These are phyloP conservation scores for Thymelicus acteon DNA, from an alignment of 2,888 invertebrate species.

Conservation along the genomic window DNA sequence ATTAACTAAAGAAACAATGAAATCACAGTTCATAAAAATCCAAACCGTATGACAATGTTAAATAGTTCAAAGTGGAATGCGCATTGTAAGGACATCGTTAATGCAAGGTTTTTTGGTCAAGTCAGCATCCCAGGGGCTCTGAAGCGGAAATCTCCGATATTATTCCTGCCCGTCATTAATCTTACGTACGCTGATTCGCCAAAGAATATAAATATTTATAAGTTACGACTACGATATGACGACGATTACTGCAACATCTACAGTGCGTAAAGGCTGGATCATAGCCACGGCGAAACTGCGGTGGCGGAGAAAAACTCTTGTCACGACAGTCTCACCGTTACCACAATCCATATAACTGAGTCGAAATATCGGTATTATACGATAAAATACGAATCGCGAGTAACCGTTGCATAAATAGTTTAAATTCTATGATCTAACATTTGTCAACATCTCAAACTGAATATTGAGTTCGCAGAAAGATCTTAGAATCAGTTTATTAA, in stretches of 20 bases:
- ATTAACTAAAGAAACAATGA: background rate
- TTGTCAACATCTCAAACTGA: too few relatives aligned
- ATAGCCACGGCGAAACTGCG: too few relatives aligned
- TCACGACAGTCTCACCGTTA: too few relatives aligned
- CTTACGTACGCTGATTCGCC: conserved; percentile 37
- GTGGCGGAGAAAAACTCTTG: too few relatives aligned
- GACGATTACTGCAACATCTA: background rate
- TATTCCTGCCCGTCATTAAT: conserved; percentile 40
- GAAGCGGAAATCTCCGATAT: conserved; percentile 44
- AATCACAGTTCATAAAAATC: background rate
- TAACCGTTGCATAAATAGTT: too few relatives aligned
- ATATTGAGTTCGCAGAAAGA: too few relatives aligned
- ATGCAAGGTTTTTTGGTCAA: conserved; percentile 34
- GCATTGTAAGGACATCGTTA: conserved; percentile 5
- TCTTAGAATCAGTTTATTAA: too few relatives aligned
- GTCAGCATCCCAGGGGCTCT: conserved; percentile 39
- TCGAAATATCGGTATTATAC: too few relatives aligned
- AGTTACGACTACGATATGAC: conserved; percentile 11
- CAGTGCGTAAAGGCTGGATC: too few relatives aligned
- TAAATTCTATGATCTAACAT: too few relatives aligned
- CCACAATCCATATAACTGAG: too few relatives aligned
- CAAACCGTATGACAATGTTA: background rate
- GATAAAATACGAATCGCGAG: too few relatives aligned
- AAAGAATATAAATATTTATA: conserved; percentile 5
- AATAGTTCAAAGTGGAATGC: conserved; percentile 7